phyloP scores from a whole-genome alignment of 2,888 invertebrate species.

The Cheilosia soror region DNA sequence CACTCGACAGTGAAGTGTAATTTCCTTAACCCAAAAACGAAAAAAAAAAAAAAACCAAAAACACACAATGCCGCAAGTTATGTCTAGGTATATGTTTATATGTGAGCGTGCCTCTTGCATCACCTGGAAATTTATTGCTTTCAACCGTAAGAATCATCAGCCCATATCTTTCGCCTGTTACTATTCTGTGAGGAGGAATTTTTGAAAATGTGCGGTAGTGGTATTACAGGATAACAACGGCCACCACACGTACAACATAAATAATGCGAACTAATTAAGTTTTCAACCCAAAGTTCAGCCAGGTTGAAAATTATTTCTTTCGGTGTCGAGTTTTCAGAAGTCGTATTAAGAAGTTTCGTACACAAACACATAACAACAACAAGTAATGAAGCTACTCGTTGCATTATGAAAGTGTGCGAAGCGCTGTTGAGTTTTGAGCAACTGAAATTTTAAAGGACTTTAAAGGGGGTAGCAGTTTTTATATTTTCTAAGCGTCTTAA shows the following conservation, averaged over 20 bases:
- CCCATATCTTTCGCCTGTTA: slow-evolving; percentile 34
- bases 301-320: slow-evolving; percentile 52
- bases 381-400: too few relatives aligned
- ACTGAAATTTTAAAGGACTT: too few relatives aligned
- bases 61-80: slow-evolving; percentile 22
- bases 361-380: too few relatives aligned
- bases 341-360: background rate
- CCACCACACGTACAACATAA: slow-evolving; percentile 51
- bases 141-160: slow-evolving; percentile 41
- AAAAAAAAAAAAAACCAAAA: slow-evolving; percentile 20
- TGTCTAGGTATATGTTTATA: too few relatives aligned
- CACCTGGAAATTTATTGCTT: slow-evolving; percentile 48
- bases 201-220: slow-evolving; percentile 5
- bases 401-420: too few relatives aligned
- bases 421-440: too few relatives aligned
- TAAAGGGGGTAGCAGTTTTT: too few relatives aligned
- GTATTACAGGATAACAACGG: slow-evolving; percentile 50
- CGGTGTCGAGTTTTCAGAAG: slow-evolving; percentile 25
- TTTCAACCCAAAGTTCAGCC: slow-evolving; percentile 58
- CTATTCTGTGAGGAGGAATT: slow-evolving; percentile 2
- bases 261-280: slow-evolving; percentile 68
- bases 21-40: slow-evolving; percentile 23
- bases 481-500: too few relatives aligned
- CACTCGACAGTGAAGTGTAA: slow-evolving; percentile 31
- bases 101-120: slow-evolving; percentile 8